Percentiles rank a stretch among this genome's conserved stretches.
Conservation (phyloP, 1,140 invertebrate genomes). For the Listronotus oregonensis region DNA sequence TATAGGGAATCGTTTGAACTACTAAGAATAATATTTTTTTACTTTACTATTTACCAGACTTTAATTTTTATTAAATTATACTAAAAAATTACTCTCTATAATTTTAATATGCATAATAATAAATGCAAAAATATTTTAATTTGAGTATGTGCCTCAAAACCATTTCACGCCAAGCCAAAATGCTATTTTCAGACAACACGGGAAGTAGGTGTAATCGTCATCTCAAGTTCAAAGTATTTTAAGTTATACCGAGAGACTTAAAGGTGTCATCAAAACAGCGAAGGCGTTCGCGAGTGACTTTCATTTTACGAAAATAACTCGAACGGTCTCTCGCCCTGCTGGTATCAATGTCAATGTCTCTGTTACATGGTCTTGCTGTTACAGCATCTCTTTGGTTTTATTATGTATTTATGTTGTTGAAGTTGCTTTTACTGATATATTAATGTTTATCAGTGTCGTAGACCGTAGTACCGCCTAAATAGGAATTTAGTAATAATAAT, state of each 20-base stretch:
- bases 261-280: conserved; percentile 21
- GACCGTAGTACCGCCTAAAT: background rate
- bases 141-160: too few species aligned
- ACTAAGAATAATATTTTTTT: too few species aligned
- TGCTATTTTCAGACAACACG: conserved; percentile 10
- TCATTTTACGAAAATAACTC: conserved; percentile 31
- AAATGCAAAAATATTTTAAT: too few species aligned
- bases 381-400: conserved; percentile 16
- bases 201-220: conserved; percentile 10
- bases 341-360: conserved; percentile 25
- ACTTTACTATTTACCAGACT: too few species aligned
- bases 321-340: background rate
- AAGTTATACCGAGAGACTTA: conserved; percentile 6
- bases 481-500: background rate
- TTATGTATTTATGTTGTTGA: conserved; percentile 6
- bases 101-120: too few species aligned
- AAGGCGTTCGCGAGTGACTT: conserved; percentile 23
- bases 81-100: too few species aligned
- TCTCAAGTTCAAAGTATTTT: conserved; percentile 22
- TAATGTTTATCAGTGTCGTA: background rate
- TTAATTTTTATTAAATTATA: too few species aligned
- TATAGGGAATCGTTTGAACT: too few species aligned
- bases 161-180: background rate
- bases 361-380: conserved; percentile 20
- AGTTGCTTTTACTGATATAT: background rate